Evolutionary conservation across 2,113 vertebrate genomes (phyloP).

Genomic region (Probosciger aterrimus): DNA sequence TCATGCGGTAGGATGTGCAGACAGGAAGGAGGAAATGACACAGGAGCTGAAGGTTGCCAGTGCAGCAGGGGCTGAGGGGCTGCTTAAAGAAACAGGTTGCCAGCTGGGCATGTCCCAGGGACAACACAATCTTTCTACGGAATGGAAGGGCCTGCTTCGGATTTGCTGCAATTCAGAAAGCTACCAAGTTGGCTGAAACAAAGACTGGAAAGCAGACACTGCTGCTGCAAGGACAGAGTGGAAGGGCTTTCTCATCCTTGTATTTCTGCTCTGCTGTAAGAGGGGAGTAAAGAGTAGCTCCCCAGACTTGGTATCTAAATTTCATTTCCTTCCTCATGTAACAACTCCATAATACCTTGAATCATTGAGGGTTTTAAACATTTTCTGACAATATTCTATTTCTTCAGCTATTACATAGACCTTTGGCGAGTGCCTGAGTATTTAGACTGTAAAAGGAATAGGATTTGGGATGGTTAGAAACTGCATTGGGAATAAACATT

Average conservation of each 20-base stretch:
- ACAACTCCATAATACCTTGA: not conserved
- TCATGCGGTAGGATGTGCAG: not conserved
- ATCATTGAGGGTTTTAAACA: not conserved
- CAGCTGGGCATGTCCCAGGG: fast-evolving
- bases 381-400: not conserved
- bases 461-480: not conserved
- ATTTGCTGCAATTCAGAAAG: not conserved
- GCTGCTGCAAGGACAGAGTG: not conserved
- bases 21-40: not conserved
- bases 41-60: not conserved
- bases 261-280: not conserved
- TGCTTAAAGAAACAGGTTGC: not conserved
- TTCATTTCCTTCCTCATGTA: not conserved
- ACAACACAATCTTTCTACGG: not conserved
- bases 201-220: not conserved
- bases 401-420: not conserved
- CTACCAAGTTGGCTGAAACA: not conserved
- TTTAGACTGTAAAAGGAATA: not conserved
- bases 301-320: not conserved
- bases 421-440: not conserved
- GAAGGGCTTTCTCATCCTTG: not conserved
- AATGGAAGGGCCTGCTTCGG: not conserved
- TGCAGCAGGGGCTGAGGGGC: fast-evolving
- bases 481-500: not conserved
- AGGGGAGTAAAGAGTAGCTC: not conserved